phyloP scores from a whole-genome alignment of 2,888 invertebrate species.

The Blomia tropicalis region DNA sequence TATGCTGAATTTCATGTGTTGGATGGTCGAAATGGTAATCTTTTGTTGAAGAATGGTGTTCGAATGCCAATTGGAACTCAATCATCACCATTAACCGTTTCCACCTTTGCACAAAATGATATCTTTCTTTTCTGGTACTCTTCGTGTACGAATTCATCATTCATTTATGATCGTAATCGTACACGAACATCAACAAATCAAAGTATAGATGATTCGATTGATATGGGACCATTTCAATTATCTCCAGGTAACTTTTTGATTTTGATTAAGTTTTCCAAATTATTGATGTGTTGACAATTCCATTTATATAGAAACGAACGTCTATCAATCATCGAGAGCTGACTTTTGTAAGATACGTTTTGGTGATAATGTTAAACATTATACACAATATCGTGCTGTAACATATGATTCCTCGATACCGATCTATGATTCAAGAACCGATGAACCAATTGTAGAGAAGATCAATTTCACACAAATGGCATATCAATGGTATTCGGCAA shows the following conservation, averaged over 20 bases:
- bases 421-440: slow-evolving; percentile 50
- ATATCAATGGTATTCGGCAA: slow-evolving; percentile 35
- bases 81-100: slow-evolving; percentile 45
- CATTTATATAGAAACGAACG: slow-evolving; percentile 36
- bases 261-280: background rate
- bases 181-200: background rate
- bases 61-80: slow-evolving; percentile 47
- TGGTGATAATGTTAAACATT: slow-evolving; percentile 44
- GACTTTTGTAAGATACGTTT: slow-evolving; percentile 54
- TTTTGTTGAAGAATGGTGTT: slow-evolving; percentile 45
- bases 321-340: slow-evolving; percentile 39
- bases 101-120: slow-evolving; percentile 52
- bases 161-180: background rate
- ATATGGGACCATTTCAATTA: slow-evolving; percentile 14
- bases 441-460: slow-evolving; percentile 37
- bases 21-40: slow-evolving; percentile 47
- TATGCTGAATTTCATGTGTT: slow-evolving; percentile 43
- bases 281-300: background rate
- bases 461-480: slow-evolving; percentile 41
- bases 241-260: slow-evolving; percentile 19
- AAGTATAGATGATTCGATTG: background rate
- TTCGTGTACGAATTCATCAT: slow-evolving; percentile 29
- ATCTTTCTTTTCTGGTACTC: slow-evolving; percentile 61
- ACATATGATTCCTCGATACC: slow-evolving; percentile 53
- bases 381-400: slow-evolving; percentile 49